Base-by-base conservation (phyloP, 1,140 invertebrate genomes). In the Hyles euphorbiae region DNA sequence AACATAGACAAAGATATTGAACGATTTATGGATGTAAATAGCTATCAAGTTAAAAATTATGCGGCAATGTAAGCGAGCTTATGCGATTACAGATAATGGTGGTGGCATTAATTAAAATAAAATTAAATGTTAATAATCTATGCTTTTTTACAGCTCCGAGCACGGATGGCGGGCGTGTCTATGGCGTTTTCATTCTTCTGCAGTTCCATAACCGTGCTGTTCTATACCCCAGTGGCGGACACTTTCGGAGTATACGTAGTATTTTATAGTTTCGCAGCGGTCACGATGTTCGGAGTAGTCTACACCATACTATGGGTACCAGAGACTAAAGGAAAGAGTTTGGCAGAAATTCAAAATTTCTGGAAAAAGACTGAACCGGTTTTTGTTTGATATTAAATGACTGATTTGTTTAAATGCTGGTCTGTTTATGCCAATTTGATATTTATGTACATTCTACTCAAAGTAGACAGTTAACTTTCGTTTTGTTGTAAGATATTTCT, bases 161-260 rank as follows among this genome's bases (percentile, higher is more conserved):
- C 75, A 1, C 61, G 67, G 32, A 72, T 78, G 70, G 68, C 75
- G 2, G 75, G 75, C 11, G 68, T 58, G 3, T 69, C 69, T 0
- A 78, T 78, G 72, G 72, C 67, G 2, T 71, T 75, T 53, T 78
- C 75, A 9, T 78, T 75, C 61, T 66, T 78, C 60, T 78, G 72
- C 61, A 78, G 75, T 32, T 71, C 70, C 7, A 72, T 72, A 66
- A 77, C 74, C 0, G 72, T 78, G 0, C 65, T 78, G 0, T 78
- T 75, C 64, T 78, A 75, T 65, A 73, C 70, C 32, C 75, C 72
- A 0, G 60, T 73, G 12, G 75, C 72, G 8, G 64, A 69, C 54
- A 45, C 61, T 4, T 67, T 75, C 33, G 74, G 74, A 0, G 58
- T 50, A 0, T 63, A 69, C 53, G 70, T 68, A 0, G 72, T 74